phyloP scores from a whole-genome alignment of 2,888 invertebrate species.

The Hoplodrina ambigua region DNA sequence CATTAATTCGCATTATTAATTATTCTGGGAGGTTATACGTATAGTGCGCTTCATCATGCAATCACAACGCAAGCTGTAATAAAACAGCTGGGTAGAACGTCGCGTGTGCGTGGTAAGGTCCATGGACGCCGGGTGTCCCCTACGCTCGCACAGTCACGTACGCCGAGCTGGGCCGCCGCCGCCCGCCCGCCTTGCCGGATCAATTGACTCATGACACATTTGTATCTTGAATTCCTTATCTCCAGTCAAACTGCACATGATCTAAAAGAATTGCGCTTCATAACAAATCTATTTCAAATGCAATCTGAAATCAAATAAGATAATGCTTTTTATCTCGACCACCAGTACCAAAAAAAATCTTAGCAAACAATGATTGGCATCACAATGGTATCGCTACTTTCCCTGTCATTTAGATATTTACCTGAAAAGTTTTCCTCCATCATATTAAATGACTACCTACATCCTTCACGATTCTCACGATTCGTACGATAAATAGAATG shows the following conservation, averaged over 20 bases:
- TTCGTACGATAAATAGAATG: conserved; percentile 56
- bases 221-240: conserved; percentile 39
- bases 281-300: conserved; percentile 8
- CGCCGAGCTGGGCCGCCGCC: conserved; percentile 63
- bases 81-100: conserved; percentile 57
- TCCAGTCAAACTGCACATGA: conserved; percentile 35
- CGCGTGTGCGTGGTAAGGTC: conserved; percentile 69
- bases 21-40: conserved; percentile 42
- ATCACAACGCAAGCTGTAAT: conserved; percentile 54
- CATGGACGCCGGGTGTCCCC: conserved; percentile 66
- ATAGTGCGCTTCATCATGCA: conserved; percentile 38
- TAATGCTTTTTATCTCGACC: conserved; percentile 26
- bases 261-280: conserved; percentile 17
- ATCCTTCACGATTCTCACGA: conserved; percentile 55
- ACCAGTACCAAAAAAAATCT: conserved; percentile 9
- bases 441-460: conserved; percentile 32
- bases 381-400: conserved; percentile 14
- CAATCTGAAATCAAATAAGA: conserved; percentile 32
- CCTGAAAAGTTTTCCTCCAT: conserved; percentile 54
- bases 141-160: conserved; percentile 82
- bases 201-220: conserved; percentile 53
- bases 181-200: conserved; percentile 66
- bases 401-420: conserved; percentile 39
- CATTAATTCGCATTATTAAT: conserved; percentile 37
- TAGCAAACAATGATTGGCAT: conserved; percentile 24